phyloP scores from a whole-genome alignment of 2,113 vertebrate species.

The Megaptera novaeangliae region DNA sequence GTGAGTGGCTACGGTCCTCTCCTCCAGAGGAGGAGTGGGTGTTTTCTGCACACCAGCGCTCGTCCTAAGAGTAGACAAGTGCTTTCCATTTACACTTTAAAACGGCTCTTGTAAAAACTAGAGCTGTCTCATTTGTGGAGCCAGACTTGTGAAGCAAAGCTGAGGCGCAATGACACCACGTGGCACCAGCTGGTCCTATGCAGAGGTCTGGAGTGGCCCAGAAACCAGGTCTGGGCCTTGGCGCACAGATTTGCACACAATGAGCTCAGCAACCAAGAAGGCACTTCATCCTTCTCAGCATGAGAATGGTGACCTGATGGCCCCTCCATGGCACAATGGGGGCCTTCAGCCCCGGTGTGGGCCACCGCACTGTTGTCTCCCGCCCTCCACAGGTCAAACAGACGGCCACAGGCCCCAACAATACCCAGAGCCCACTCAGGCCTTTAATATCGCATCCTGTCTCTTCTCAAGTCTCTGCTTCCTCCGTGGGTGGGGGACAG shows the following conservation, averaged over 20 bases:
- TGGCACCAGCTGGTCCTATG: background rate
- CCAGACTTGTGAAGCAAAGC: background rate
- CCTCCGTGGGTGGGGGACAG: background rate
- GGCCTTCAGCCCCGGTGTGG: background rate
- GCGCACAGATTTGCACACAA: background rate
- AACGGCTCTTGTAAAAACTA: background rate
- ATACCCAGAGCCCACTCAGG: background rate
- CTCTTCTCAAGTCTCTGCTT: background rate
- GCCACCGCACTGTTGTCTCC: background rate
- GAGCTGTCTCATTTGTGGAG: background rate
- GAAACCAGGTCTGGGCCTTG: background rate
- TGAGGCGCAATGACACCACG: background rate
- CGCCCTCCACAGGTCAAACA: background rate
- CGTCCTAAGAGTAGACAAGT: rapidly evolving
- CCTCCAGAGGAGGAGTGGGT: background rate
- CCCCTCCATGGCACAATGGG: background rate
- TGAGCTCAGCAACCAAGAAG: no score
- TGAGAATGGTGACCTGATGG: background rate
- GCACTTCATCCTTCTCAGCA: background rate
- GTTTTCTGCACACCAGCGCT: rapidly evolving
- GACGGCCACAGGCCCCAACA: background rate
- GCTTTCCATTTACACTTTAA: background rate
- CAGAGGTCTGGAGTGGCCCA: background rate
- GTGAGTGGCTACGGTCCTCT: rapidly evolving
- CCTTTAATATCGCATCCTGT: background rate